Conservation (phyloP, 2,113 vertebrate genomes). For the Calyptommatus sinebrachiatus region DNA sequence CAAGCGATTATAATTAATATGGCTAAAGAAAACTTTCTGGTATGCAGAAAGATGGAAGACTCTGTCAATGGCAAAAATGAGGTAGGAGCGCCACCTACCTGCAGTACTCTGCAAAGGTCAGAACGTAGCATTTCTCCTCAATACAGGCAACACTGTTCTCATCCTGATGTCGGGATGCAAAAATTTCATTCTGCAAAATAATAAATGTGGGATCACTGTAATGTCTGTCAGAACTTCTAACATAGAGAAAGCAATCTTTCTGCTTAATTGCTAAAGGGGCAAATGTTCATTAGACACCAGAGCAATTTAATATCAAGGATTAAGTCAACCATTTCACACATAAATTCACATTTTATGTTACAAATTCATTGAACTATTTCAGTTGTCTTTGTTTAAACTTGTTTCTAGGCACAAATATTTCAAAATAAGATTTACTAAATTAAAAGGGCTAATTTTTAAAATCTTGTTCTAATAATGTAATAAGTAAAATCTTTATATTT, state of each 20-base stretch:
- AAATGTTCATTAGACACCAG: not conserved
- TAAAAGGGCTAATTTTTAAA: too few species aligned
- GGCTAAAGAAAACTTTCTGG: not conserved
- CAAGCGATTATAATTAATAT: not conserved
- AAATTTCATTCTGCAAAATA: slow-evolving; percentile 90
- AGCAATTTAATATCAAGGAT: not conserved
- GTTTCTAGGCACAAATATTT: too few species aligned
- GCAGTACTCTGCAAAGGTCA: slow-evolving; percentile 98
- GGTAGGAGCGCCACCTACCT: slow-evolving; percentile 78
- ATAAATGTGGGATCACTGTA: slow-evolving; percentile 7
- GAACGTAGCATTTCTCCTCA: slow-evolving; percentile 98
- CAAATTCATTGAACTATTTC: not conserved
- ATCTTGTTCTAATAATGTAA: too few species aligned
- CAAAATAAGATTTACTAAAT: too few species aligned
- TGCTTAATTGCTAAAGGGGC: not conserved
- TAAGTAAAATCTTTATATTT: too few species aligned
- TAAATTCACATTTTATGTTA: not conserved
- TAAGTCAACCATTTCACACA: not conserved
- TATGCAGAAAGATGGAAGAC: not conserved
- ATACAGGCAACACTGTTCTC: slow-evolving; percentile 98
- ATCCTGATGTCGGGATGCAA: slow-evolving; percentile 96
- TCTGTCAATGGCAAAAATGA: slow-evolving; percentile 20
- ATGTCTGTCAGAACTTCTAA: slow-evolving; percentile 13
- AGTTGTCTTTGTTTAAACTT: not conserved
- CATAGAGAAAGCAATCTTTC: not conserved